These are phyloP conservation scores for Galerucella pusilla DNA, from an alignment of 2,888 invertebrate genomes.

Conservation along the genomic window DNA sequence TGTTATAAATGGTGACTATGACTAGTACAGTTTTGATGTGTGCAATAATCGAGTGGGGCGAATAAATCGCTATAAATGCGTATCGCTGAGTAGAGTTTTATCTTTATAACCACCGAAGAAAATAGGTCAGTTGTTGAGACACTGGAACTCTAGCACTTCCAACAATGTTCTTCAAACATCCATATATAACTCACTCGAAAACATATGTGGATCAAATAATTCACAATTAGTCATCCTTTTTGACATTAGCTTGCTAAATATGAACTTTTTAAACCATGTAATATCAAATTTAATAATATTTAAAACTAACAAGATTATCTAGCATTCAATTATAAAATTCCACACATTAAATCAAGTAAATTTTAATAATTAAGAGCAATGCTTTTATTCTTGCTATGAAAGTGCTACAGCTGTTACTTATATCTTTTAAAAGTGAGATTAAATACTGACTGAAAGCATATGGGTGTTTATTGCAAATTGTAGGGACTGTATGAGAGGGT, in stretches of 20 bases:
- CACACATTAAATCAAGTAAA: not conserved
- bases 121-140: conserved; percentile 41
- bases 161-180: conserved; percentile 5
- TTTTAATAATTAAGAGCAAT: not conserved
- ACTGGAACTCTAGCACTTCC: not conserved
- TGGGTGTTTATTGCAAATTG: conserved; percentile 16
- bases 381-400: not conserved
- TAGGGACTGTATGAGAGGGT: conserved; percentile 6
- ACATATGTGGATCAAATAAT: not conserved
- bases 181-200: not conserved
- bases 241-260: not conserved
- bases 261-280: not conserved
- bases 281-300: not conserved
- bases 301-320: not conserved
- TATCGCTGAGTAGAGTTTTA: conserved; percentile 61
- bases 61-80: conserved; percentile 51
- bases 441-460: conserved; percentile 1
- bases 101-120: conserved; percentile 58
- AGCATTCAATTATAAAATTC: not conserved
- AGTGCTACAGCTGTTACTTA: not conserved
- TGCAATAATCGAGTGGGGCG: conserved; percentile 63
- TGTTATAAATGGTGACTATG: conserved; percentile 66
- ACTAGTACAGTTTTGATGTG: conserved; percentile 66
- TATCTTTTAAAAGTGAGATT: not conserved
- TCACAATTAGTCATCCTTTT: not conserved